phyloP scores from a whole-genome alignment of 2,797 vertebrate genomes.

The Falco biarmicus region DNA sequence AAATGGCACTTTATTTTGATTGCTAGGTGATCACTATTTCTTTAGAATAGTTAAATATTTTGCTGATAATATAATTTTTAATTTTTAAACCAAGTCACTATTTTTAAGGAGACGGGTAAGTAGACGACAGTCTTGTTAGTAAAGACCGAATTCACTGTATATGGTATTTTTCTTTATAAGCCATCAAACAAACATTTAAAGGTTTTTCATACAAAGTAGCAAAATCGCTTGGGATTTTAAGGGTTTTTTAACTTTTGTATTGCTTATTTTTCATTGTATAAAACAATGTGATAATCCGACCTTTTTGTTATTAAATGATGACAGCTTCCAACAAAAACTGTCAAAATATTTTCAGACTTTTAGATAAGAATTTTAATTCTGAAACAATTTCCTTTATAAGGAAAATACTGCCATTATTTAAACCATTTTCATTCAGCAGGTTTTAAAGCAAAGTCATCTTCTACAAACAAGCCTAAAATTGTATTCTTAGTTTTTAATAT shows the following conservation, averaged over 20 bases:
- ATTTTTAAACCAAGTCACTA: background rate
- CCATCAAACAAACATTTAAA: background rate
- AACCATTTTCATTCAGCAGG: background rate
- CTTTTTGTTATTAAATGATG: background rate
- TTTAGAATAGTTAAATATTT: conserved; percentile 6
- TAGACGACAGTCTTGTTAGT: background rate
- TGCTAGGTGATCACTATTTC: background rate
- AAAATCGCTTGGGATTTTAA: background rate
- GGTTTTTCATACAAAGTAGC: background rate
- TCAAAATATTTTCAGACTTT: background rate
- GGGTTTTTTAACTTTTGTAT: background rate
- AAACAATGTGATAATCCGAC: background rate
- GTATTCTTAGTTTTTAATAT: background rate
- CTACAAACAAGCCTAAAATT: background rate
- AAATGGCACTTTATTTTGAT: background rate
- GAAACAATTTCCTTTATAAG: background rate
- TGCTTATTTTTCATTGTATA: background rate
- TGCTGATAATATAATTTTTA: background rate
- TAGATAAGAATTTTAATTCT: background rate
- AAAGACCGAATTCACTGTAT: background rate
- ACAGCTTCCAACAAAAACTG: background rate
- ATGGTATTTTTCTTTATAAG: background rate
- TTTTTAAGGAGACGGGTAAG: background rate
- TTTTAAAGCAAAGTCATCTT: background rate
- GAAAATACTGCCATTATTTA: background rate